Evolutionary conservation across 2,888 invertebrate species (phyloP).

Genomic region (Drosophila greeni): DNA sequence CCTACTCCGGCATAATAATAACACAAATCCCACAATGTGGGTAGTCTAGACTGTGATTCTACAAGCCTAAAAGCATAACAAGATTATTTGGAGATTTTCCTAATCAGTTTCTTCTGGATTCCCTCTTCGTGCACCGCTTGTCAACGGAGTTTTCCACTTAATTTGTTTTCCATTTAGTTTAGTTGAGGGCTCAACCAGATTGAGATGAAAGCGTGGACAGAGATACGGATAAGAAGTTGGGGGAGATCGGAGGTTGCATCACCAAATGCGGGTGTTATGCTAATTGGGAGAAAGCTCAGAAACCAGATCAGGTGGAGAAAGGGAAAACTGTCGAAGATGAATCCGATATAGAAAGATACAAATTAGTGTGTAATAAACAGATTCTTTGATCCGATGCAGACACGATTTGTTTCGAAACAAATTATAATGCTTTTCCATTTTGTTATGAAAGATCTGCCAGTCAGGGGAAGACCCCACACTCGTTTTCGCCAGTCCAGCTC

Average conservation of each 20-base stretch:
- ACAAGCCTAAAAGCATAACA: neutral
- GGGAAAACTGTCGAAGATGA: neutral
- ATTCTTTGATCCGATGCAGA: constrained; percentile 5
- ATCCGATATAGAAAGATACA: constrained; percentile 5
- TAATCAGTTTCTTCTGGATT: constrained; percentile 3
- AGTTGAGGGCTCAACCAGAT: neutral
- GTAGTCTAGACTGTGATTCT: constrained; percentile 14
- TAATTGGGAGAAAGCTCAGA: constrained; percentile 36
- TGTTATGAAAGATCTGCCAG: constrained; percentile 15
- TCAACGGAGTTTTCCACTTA: constrained; percentile 36
- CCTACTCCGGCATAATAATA: constrained; percentile 59
- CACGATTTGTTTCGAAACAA: constrained; percentile 10
- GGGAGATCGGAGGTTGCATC: constrained; percentile 3
- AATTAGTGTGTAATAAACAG: constrained; percentile 9
- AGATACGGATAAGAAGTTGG: neutral
- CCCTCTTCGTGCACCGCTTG: constrained; percentile 24
- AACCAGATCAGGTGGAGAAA: constrained; percentile 12
- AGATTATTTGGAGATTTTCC: constrained; percentile 12
- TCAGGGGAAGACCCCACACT: neutral
- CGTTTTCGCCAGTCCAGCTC: constrained; percentile 1
- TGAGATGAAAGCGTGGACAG: constrained; percentile 20
- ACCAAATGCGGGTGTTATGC: constrained; percentile 40
- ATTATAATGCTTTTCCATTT: neutral
- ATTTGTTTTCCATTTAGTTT: constrained; percentile 27
- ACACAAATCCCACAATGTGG: constrained; percentile 48